Evolutionary conservation across 2,113 vertebrate genomes (phyloP), one percentile per base, ranked within the genome.

Genomic region (Gymnobelideus leadbeateri): DNA sequence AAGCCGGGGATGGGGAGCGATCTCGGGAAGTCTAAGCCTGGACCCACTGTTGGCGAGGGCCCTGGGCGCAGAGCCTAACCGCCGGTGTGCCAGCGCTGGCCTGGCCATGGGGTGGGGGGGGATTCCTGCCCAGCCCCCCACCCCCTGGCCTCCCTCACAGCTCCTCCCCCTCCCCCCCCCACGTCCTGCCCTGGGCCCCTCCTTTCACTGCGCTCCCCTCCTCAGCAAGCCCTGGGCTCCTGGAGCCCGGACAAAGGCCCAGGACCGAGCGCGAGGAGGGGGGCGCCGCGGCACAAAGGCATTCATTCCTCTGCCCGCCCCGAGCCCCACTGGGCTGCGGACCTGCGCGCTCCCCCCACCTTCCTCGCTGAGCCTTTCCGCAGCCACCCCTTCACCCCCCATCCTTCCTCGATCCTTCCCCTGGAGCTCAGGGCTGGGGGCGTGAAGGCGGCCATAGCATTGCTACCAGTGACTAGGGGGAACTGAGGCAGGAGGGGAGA

Each of bases 251-350:
- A 98, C 97, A 98, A 97, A 98, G 96, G 92, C 96, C 93, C 8
- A 94, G 93, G 95, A 94, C 96, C 92, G 96, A 95, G 96, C 91
- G 94, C 94, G 90, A 96, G 50, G 57, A 53, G 97, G 96, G 97
- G 97, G 97, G 97, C 96, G 93, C 90, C 94, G 94, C 95, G 54
- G 52, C 97, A 98, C 96, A 98, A 97, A 98, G 51, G 96, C 96
- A 98, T 97, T 97, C 97, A 49, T 49, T 49, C 47, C 95, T 97
- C 95, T 51, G 26, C 3, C 61, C 16, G 61, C 92, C 46, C 91
- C 90, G 89, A 95, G 96, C 94, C 97, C 95, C 97, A 0, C 94
- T 93, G 94, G 94, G 47, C 91, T 0, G 57, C 77, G 95, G 61
- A 92, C 16, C 52, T 94, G 92, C 91, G 84, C 96, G 90, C 93